A percentile compares a stretch with the other conserved stretches of the same genome.
These are phyloP conservation scores for Microtus oregoni DNA, from an alignment of 2,113 vertebrate species.

Conservation along the genomic window DNA sequence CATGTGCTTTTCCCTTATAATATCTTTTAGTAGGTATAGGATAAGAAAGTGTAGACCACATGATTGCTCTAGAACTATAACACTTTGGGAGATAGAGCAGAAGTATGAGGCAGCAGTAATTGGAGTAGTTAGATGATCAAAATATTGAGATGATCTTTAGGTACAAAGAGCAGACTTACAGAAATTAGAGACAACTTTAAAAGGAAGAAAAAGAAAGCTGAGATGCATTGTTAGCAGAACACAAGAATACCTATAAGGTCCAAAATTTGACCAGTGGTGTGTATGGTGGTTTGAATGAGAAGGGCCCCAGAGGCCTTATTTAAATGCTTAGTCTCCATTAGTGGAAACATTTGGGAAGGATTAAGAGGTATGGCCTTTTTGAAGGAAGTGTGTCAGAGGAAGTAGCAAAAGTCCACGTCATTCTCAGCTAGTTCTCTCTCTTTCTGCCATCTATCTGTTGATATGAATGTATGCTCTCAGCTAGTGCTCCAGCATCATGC, in stretches of 20 bases:
- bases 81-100: not conserved
- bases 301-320: not conserved
- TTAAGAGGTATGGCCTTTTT: not conserved
- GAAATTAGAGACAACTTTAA: conserved; percentile 7
- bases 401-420: not conserved
- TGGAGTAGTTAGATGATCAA: conserved; percentile 39
- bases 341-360: not conserved
- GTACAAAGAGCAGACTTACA: not conserved
- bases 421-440: not conserved
- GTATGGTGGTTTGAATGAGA: not conserved
- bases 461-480: not conserved
- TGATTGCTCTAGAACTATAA: not conserved
- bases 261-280: not conserved
- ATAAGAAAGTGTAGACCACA: not conserved
- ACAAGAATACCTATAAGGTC: conserved; percentile 14
- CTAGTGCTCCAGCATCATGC: not conserved
- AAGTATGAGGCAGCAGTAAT: not conserved
- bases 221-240: not conserved
- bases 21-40: conserved; percentile 18
- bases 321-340: not conserved
- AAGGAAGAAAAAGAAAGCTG: not conserved
- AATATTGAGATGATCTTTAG: not conserved
- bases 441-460: not conserved
- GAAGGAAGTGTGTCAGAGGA: not conserved
- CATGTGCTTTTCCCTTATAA: not conserved